These are phyloP conservation scores for Machaerirhynchus nigripectus DNA, from an alignment of 2,113 vertebrate genomes.

Conservation along the genomic window DNA sequence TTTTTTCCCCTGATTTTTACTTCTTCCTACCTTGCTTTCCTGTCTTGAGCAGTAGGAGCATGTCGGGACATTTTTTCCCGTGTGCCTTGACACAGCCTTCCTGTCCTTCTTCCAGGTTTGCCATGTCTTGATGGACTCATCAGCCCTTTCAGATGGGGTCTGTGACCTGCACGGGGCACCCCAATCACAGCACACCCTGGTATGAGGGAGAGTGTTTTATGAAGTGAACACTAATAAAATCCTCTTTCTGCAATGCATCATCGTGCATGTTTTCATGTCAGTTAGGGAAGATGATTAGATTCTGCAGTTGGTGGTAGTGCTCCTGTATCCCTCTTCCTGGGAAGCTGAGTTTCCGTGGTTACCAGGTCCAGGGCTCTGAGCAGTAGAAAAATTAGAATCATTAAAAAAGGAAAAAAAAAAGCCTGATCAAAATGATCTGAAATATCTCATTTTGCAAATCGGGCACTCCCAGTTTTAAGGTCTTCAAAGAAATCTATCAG, in stretches of 20 bases:
- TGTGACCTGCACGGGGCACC: accelerated
- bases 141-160: accelerated
- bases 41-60: background rate
- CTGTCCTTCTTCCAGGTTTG: background rate
- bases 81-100: background rate
- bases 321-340: slow-evolving; percentile 25
- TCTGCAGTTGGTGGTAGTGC: background rate
- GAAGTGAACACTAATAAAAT: background rate
- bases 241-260: background rate
- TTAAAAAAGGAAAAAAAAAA: background rate
- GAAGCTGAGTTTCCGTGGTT: slow-evolving; percentile 64
- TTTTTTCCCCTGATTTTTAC: background rate
- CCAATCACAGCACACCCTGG: background rate
- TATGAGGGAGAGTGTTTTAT: background rate
- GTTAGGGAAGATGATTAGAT: background rate
- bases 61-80: accelerated
- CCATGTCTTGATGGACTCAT: accelerated
- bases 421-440: background rate
- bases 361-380: slow-evolving; percentile 30
- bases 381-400: slow-evolving; percentile 37
- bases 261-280: background rate
- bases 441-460: background rate
- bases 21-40: background rate
- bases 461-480: background rate
- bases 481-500: background rate